A percentile compares a stretch with the other conserved stretches of the same genome.
These are phyloP conservation scores for Dynastes hyllus DNA, from an alignment of 2,888 invertebrate genomes.

Conservation along the genomic window DNA sequence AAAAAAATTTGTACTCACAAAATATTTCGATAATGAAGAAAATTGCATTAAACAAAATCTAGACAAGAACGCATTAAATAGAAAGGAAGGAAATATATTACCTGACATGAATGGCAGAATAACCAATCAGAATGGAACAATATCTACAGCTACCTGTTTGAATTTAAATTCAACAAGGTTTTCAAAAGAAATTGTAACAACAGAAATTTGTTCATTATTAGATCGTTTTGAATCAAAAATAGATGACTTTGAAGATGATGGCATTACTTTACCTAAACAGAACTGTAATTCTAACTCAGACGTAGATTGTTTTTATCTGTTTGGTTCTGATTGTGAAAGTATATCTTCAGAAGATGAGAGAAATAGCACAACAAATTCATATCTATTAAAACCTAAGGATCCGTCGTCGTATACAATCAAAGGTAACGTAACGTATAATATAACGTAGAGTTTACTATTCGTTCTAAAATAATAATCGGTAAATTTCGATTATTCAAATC, in stretches of 20 bases:
- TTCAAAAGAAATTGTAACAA: neutral
- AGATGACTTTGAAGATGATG: neutral
- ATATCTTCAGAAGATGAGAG: slow-evolving; percentile 18
- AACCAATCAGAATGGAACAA: too few species aligned
- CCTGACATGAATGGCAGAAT: too few species aligned
- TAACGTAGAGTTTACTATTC: too few species aligned
- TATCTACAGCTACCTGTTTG: too few species aligned
- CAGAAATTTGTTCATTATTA: slow-evolving; percentile 14
- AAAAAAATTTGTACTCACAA: slow-evolving; percentile 19
- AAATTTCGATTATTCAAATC: too few species aligned
- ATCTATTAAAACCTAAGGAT: neutral
- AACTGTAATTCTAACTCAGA: neutral
- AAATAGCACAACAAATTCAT: neutral
- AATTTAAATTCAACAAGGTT: too few species aligned
- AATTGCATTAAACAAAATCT: neutral
- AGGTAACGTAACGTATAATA: neutral
- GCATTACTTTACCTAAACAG: neutral
- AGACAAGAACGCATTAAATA: neutral
- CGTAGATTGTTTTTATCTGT: slow-evolving; percentile 3
- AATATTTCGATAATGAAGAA: neutral
- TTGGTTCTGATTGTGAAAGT: slow-evolving; percentile 37
- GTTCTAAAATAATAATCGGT: too few species aligned
- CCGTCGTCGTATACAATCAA: neutral
- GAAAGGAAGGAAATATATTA: neutral
- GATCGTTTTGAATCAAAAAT: neutral